phyloP scores from a whole-genome alignment of 2,113 vertebrate genomes.

The Globicephala melas region DNA sequence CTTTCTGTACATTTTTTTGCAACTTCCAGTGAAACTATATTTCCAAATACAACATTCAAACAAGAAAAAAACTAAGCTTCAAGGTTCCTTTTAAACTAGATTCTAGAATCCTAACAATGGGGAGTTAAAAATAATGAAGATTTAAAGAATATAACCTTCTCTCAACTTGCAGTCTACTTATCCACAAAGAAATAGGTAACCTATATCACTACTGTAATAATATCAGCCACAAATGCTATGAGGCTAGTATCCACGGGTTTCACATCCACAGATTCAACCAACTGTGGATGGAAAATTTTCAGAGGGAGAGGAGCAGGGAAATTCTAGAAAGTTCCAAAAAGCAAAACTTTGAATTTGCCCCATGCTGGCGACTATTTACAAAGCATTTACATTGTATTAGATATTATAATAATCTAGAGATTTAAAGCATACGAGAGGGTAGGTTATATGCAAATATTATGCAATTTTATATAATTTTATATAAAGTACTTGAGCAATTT shows the following conservation, averaged over 20 bases:
- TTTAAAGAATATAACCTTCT: neutral
- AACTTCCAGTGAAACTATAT: constrained; percentile 16
- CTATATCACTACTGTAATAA: neutral
- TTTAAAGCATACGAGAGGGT: neutral
- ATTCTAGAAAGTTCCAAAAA: neutral
- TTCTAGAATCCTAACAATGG: neutral
- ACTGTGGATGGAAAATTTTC: neutral
- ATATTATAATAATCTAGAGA: neutral
- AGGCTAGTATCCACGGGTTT: neutral
- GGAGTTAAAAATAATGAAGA: neutral
- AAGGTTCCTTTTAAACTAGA: neutral
- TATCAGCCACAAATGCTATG: neutral
- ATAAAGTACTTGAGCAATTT: neutral
- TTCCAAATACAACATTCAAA: constrained; percentile 16
- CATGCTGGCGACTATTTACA: neutral
- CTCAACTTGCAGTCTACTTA: neutral
- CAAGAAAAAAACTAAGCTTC: neutral
- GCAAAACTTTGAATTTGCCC: neutral
- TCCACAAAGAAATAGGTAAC: constrained; percentile 1
- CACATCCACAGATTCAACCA: neutral
- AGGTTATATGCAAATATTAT: neutral
- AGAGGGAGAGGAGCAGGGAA: neutral
- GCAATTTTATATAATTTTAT: neutral
- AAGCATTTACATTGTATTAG: neutral
- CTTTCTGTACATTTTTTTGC: neutral